These are phyloP conservation scores for Cotesia glomerata DNA, from an alignment of 1,140 invertebrate genomes.

Conservation along the genomic window DNA sequence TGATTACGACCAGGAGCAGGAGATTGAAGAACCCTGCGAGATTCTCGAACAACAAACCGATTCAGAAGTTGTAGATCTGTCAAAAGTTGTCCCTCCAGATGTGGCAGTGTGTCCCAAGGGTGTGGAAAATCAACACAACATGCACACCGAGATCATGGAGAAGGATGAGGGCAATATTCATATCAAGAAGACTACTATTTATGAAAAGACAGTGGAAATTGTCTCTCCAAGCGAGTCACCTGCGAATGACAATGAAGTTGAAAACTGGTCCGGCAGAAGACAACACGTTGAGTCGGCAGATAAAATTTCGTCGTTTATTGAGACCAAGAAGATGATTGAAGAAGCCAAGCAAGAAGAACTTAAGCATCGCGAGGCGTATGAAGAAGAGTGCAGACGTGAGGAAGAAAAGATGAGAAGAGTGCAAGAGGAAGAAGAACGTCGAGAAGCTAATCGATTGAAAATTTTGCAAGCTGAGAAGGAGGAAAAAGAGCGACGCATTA, in stretches of 20 bases:
- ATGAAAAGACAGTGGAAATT: constrained; percentile 56
- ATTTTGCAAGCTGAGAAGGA: constrained; percentile 29
- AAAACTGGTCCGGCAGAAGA: constrained; percentile 37
- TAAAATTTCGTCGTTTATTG: constrained; percentile 49
- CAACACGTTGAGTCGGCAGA: constrained; percentile 47
- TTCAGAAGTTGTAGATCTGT: constrained; percentile 41
- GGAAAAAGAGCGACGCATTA: constrained; percentile 31
- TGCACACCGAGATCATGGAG: constrained; percentile 55
- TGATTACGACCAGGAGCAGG: constrained; percentile 24
- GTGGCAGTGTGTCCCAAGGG: constrained; percentile 49
- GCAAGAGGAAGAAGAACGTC: constrained; percentile 40
- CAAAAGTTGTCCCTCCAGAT: constrained; percentile 48
- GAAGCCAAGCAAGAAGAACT: constrained; percentile 48
- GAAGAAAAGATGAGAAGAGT: constrained; percentile 40
- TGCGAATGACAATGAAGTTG: constrained; percentile 42
- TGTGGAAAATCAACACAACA: constrained; percentile 55
- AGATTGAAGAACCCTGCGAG: constrained; percentile 31
- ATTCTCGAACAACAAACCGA: constrained; percentile 45
- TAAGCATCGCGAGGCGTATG: constrained; percentile 44
- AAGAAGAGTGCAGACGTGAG: constrained; percentile 41
- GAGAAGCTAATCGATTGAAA: constrained; percentile 32
- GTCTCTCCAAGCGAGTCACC: constrained; percentile 44
- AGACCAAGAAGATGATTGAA: constrained; percentile 54
- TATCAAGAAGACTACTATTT: constrained; percentile 56
- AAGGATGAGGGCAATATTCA: constrained; percentile 56